Percentiles rank a stretch among this genome's conserved stretches.
These are phyloP conservation scores for Hirtodrosophila cameraria DNA, from an alignment of 2,888 invertebrate species.

Conservation along the genomic window DNA sequence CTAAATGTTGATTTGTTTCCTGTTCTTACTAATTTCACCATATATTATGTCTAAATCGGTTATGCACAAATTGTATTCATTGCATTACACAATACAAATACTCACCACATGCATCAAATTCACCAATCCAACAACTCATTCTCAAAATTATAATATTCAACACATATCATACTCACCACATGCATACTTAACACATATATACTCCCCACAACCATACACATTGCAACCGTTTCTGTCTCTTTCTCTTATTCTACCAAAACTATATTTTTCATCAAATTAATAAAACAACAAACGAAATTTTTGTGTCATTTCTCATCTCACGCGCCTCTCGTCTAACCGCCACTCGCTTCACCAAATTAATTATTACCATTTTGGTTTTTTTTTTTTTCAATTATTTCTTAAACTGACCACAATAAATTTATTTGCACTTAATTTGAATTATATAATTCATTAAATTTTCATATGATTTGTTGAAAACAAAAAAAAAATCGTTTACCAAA, in stretches of 20 bases:
- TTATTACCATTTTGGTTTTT: conserved; percentile 20
- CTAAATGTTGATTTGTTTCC: conserved; percentile 6
- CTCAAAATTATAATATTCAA: too few relatives aligned
- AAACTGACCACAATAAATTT: conserved; percentile 22
- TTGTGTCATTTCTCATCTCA: conserved; percentile 61
- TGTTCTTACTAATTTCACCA: not conserved
- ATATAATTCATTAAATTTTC: conserved; percentile 20
- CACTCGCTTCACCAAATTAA: conserved; percentile 9
- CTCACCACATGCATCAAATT: not conserved
- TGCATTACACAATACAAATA: conserved; percentile 7
- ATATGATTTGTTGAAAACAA: conserved; percentile 16
- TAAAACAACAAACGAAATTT: conserved; percentile 53
- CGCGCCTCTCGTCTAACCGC: conserved; percentile 38
- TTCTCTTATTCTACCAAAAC: conserved; percentile 14
- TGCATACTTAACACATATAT: not conserved
- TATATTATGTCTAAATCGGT: conserved; percentile 1
- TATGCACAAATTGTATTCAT: conserved; percentile 18
- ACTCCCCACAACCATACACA: conserved; percentile 19
- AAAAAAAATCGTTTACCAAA: conserved; percentile 10
- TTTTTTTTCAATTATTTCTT: conserved; percentile 32
- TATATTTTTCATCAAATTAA: conserved; percentile 38
- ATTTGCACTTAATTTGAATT: conserved; percentile 34
- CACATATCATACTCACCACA: conserved; percentile 1
- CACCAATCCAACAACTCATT: too few relatives aligned
- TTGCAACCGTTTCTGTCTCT: conserved; percentile 31